These are phyloP conservation scores for Anolis apletophallus DNA, from an alignment of 2,797 vertebrate species.

Conservation along the genomic window DNA sequence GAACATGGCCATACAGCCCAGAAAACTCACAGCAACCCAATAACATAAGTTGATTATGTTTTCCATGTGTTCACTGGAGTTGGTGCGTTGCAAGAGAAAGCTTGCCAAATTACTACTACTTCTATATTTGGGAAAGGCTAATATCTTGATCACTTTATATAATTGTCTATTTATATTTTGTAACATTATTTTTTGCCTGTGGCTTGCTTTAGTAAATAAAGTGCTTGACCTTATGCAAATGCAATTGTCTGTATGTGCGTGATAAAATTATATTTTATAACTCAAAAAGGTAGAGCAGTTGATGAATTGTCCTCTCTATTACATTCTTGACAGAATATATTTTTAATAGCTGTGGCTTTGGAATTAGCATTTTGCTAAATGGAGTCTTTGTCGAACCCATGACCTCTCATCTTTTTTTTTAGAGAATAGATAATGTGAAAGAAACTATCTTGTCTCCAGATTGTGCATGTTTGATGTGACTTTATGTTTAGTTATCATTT, in stretches of 20 bases:
- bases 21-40: no score
- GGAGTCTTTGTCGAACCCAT: slow-evolving; percentile 77
- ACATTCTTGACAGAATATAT: slow-evolving; percentile 68
- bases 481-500: slow-evolving; percentile 82
- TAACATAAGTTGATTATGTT: not conserved
- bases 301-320: slow-evolving; percentile 71
- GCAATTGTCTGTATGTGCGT: slow-evolving; percentile 51
- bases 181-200: not conserved
- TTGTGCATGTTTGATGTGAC: slow-evolving; percentile 78
- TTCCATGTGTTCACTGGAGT: not conserved
- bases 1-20: no score
- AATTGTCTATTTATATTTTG: not conserved
- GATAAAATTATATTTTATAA: slow-evolving; percentile 64
- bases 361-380: slow-evolving; percentile 79
- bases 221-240: not conserved
- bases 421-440: slow-evolving; percentile 76
- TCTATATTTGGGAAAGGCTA: slow-evolving; percentile 10
- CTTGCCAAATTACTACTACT: slow-evolving; percentile 39
- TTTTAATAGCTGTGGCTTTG: slow-evolving; percentile 73
- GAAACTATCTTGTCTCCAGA: slow-evolving; percentile 77
- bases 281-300: slow-evolving; percentile 58
- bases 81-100: not conserved
- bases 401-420: slow-evolving; percentile 72
- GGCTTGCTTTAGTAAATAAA: slow-evolving; percentile 59
- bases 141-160: not conserved